phyloP scores from a whole-genome alignment of 2,888 invertebrate genomes.

The Gastrophysa polygoni region DNA sequence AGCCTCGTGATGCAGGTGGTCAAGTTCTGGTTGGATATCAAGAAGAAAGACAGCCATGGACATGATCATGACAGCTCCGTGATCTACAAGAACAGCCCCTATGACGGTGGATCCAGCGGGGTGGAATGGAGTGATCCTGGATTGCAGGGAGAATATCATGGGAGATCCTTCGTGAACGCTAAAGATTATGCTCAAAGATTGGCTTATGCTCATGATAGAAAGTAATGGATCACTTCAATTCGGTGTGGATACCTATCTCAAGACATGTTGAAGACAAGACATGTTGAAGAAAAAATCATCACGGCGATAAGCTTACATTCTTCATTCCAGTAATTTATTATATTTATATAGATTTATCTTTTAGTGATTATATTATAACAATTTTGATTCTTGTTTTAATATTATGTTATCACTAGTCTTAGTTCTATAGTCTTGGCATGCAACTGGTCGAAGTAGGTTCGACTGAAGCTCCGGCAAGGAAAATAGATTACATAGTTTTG shows the following conservation, averaged over 20 bases:
- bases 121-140: conserved; percentile 31
- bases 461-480: neutral
- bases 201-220: conserved; percentile 18
- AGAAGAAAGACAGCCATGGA: conserved; percentile 61
- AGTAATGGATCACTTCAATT: neutral
- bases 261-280: neutral
- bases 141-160: conserved; percentile 28
- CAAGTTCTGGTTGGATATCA: conserved; percentile 75
- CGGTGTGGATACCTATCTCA: neutral
- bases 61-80: conserved; percentile 56
- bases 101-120: conserved; percentile 21
- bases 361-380: neutral
- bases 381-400: neutral
- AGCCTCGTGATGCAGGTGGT: conserved; percentile 73
- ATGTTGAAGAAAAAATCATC: neutral
- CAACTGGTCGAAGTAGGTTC: neutral
- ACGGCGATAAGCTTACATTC: neutral
- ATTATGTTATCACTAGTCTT: neutral
- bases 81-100: conserved; percentile 38
- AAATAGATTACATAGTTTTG: neutral
- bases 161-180: conserved; percentile 21
- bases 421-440: neutral
- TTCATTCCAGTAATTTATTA: neutral
- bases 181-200: conserved; percentile 23
- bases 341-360: neutral